Conservation (phyloP, 2,113 vertebrate species). For the Ammodytes marinus region DNA sequence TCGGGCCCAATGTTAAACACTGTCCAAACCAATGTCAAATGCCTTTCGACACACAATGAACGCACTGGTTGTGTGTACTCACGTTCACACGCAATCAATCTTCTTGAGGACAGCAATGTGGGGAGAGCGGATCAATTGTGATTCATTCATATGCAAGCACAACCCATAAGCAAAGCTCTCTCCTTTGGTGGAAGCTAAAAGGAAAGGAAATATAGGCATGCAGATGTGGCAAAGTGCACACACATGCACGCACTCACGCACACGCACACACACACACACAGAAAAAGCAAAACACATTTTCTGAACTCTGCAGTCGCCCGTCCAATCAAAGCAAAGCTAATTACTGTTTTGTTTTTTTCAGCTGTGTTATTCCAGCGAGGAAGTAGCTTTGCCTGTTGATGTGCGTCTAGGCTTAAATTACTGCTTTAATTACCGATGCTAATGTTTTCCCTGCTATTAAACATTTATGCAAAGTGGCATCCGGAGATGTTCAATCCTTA, state of each 20-base stretch:
- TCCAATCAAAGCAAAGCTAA: no score
- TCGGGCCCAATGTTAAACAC: constrained; percentile 66
- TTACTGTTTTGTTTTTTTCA: no score
- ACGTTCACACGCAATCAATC: constrained; percentile 49
- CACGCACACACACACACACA: neutral
- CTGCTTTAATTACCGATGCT: constrained; percentile 85
- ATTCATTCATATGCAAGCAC: constrained; percentile 19
- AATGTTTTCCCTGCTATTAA: constrained; percentile 84
- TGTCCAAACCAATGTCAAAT: constrained; percentile 64
- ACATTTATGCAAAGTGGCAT: constrained; percentile 85
- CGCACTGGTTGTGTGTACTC: constrained; percentile 26
- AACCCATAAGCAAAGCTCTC: constrained; percentile 48
- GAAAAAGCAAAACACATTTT: no score
- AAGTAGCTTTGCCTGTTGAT: constrained; percentile 77
- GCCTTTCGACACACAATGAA: constrained; percentile 36
- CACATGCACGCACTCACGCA: constrained; percentile 18
- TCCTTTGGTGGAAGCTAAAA: constrained; percentile 10
- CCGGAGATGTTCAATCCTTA: constrained; percentile 82
- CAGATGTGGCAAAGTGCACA: constrained; percentile 26
- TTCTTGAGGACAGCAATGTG: constrained; percentile 22
- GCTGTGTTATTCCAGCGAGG: constrained; percentile 51
- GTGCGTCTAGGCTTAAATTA: constrained; percentile 80
- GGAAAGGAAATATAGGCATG: constrained; percentile 37
- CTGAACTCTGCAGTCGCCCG: no score
- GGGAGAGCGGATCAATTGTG: constrained; percentile 59